phyloP scores from a whole-genome alignment of 1,140 invertebrate species.

The Drosophila pseudoananassae region DNA sequence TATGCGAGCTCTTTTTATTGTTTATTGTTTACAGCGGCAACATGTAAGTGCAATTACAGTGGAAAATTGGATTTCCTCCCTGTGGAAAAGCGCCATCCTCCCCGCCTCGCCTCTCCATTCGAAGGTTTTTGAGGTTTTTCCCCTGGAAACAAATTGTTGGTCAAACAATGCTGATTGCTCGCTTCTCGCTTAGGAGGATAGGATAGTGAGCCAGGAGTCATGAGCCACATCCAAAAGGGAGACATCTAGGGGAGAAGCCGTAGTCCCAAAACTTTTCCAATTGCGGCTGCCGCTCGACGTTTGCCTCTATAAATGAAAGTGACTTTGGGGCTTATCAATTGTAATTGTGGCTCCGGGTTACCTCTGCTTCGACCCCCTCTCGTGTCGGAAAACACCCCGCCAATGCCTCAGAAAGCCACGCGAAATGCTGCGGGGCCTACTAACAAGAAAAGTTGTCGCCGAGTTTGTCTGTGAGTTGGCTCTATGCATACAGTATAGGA shows the following conservation, averaged over 20 bases:
- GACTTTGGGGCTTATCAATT: slow-evolving; percentile 80
- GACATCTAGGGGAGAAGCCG: background rate
- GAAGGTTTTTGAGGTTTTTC: slow-evolving; percentile 7
- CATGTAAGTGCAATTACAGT: slow-evolving; percentile 76
- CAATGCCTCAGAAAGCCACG: slow-evolving; percentile 24
- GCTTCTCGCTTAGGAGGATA: background rate
- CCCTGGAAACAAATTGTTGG: slow-evolving; percentile 34
- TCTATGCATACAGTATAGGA: slow-evolving; percentile 15
- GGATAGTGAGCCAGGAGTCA: slow-evolving; percentile 5
- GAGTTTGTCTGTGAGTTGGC: slow-evolving; percentile 30
- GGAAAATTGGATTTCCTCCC: slow-evolving; percentile 75
- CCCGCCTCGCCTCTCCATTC: background rate
- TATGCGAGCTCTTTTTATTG: slow-evolving; percentile 71
- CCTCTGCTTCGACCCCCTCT: slow-evolving; percentile 2
- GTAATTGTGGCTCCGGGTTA: slow-evolving; percentile 62
- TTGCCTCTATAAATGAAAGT: slow-evolving; percentile 64
- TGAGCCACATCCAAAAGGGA: background rate
- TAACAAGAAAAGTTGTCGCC: slow-evolving; percentile 62
- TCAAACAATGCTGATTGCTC: slow-evolving; percentile 54
- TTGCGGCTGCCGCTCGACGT: slow-evolving; percentile 42
- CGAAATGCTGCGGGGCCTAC: slow-evolving; percentile 71
- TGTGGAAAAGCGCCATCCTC: slow-evolving; percentile 23
- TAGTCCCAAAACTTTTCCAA: slow-evolving; percentile 65
- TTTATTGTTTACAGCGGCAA: slow-evolving; percentile 78
- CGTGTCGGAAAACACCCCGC: background rate